Percentiles rank a stretch among this genome's conserved stretches.
phyloP scores from a whole-genome alignment of 2,797 vertebrate genomes.

The Muscicapa comitata region DNA sequence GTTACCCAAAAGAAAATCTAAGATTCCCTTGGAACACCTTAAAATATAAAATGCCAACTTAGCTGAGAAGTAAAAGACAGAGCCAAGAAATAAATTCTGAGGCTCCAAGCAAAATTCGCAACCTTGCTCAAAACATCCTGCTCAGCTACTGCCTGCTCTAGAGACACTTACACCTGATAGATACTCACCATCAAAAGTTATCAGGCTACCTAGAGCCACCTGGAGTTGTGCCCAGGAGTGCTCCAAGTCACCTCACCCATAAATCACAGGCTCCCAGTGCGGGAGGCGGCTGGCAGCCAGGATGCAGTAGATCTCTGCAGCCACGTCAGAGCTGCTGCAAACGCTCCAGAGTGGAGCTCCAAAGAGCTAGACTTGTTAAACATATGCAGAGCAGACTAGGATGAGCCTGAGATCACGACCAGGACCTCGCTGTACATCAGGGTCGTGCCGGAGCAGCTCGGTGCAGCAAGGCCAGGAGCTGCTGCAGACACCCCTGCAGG shows the following conservation, averaged over 20 bases:
- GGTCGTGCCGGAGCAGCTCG: not conserved
- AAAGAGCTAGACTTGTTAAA: not conserved
- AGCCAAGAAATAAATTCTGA: not conserved
- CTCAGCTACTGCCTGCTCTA: not conserved
- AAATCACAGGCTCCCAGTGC: rapidly evolving
- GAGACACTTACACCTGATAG: not conserved
- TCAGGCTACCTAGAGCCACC: not conserved
- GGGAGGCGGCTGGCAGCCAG: not conserved
- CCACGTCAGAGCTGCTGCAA: not conserved
- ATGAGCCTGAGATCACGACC: not conserved
- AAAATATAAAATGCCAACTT: not conserved
- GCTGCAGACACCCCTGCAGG: not conserved
- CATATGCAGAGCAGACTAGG: not conserved
- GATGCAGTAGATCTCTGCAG: not conserved
- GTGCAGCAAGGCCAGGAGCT: not conserved
- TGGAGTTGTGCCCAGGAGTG: not conserved
- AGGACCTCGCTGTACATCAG: not conserved
- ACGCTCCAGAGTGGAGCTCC: not conserved
- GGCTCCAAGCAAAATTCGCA: not conserved
- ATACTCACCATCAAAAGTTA: not conserved
- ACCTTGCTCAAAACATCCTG: not conserved
- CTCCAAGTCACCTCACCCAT: not conserved
- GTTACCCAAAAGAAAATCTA: not conserved
- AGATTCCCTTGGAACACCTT: not conserved
- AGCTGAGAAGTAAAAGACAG: not conserved